Evolutionary conservation across 1,140 invertebrate genomes (phyloP), one percentile per base, ranked within the genome.

Genomic region (Lordiphosa collinella): DNA sequence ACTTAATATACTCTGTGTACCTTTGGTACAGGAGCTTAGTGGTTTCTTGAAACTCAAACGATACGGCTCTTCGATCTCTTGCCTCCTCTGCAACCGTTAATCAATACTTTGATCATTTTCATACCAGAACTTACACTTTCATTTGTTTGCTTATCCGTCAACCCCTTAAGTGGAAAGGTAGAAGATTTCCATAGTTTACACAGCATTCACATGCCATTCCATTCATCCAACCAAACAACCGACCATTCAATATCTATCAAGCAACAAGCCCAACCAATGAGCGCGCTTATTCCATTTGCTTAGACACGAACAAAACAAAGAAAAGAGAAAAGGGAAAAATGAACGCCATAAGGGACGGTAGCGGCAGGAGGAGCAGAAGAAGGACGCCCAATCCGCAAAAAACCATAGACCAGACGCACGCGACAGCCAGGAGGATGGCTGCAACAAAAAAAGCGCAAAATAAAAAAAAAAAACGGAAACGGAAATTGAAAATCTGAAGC

Each of bases 401-500:
- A 31, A 38, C 47, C 22, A 54, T 29, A 48, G 40, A 51, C 36
- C 34, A 13, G 25, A 10, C 16, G 36, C 7, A 12, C 11, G 14
- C 12, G 44, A 16, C 18, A 13, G 29, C 34, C 16, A n/a, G 36
- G 29, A 49, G 13, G 22, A 44, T 12, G 44, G 55, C 38, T 52
- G 38, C 38, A 38, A 49, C 32, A 66, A 53, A 57, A 50, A 59
- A 49, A 61, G 56, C 37, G 56, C 37, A 69, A 55, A 66, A 37
- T 6, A 37, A 37, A 37, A 14, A 37, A 36, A 36, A 36, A 36
- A 55, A 72, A 72, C 56, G 78, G 78, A 82, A 82, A 84, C 78
- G 78, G 78, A 82, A 82, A 82, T 82, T 82, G 78, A 82, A 82
- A 82, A 82, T 82, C 78, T 82, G 78, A 82, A 84, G 78, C 78